Conservation (phyloP, 2,888 invertebrate species). For the Chorisops tibialis region DNA sequence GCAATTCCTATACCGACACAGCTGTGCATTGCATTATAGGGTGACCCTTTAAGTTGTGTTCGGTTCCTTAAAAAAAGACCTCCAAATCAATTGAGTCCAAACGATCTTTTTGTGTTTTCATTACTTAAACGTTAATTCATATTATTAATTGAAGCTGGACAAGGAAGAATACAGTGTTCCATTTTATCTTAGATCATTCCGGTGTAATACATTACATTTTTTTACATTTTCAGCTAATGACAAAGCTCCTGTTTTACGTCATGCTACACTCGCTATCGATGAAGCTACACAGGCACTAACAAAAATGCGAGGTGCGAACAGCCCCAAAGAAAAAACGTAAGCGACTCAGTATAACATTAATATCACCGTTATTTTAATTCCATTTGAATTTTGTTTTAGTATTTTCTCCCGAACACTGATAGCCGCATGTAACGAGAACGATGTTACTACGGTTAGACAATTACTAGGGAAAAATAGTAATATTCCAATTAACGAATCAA, state of each 20-base stretch:
- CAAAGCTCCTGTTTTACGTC: conserved; percentile 51
- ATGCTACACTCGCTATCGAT: conserved; percentile 81
- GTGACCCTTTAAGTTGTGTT: too few relatives aligned
- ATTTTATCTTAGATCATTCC: too few relatives aligned
- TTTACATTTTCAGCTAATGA: conserved; percentile 42
- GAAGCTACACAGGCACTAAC: conserved; percentile 95
- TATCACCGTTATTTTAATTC: neutral
- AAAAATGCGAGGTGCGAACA: conserved; percentile 89
- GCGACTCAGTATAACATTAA: conserved; percentile 35
- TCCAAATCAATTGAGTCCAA: too few relatives aligned
- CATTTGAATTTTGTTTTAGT: conserved; percentile 36
- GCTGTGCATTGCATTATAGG: too few relatives aligned
- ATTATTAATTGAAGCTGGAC: too few relatives aligned
- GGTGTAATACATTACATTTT: neutral
- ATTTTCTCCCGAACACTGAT: conserved; percentile 70
- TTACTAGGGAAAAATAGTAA: conserved; percentile 79
- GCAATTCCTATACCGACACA: too few relatives aligned
- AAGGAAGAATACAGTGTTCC: too few relatives aligned
- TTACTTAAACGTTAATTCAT: too few relatives aligned
- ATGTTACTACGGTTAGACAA: conserved; percentile 88
- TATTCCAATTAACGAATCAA: conserved; percentile 91
- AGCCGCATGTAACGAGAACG: conserved; percentile 92
- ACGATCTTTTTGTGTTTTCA: too few relatives aligned
- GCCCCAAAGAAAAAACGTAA: conserved; percentile 61
- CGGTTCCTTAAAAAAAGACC: too few relatives aligned